Conservation (phyloP, 1,140 invertebrate species). For the Lasioglossum albipes region DNA sequence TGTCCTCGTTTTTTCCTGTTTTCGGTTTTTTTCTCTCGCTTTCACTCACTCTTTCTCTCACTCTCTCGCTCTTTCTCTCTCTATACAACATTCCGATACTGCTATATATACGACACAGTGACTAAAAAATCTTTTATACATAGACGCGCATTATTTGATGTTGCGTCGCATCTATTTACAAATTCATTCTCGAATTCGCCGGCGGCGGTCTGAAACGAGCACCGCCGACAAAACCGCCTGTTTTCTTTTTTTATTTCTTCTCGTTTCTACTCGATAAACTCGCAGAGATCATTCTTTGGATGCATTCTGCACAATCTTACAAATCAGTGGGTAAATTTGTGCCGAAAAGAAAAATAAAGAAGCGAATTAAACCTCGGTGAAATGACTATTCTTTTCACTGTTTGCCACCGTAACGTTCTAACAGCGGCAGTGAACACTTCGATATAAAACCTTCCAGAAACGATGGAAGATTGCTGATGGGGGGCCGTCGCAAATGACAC, state of each 20-base stretch:
- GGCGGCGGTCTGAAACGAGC: neutral
- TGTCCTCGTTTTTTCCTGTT: too few relatives aligned
- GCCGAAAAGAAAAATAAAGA: slow-evolving; percentile 36
- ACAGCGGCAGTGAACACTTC: slow-evolving; percentile 71
- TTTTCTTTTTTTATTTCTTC: neutral
- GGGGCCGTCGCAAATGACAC: neutral
- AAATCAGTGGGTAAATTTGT: slow-evolving; percentile 52
- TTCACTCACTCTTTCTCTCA: too few relatives aligned
- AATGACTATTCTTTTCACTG: slow-evolving; percentile 59
- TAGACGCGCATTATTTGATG: slow-evolving; percentile 25
- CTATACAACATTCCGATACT: slow-evolving; percentile 28
- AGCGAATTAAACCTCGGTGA: slow-evolving; percentile 32
- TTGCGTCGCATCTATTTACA: slow-evolving; percentile 51
- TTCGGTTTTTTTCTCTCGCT: too few relatives aligned
- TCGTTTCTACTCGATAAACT: slow-evolving; percentile 50
- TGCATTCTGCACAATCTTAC: slow-evolving; percentile 57
- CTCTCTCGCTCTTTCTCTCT: neutral
- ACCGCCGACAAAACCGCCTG: neutral
- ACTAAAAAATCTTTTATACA: slow-evolving; percentile 56
- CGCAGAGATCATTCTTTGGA: slow-evolving; percentile 63
- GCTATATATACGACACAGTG: slow-evolving; percentile 34
- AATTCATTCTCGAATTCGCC: slow-evolving; percentile 32
- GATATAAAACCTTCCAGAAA: slow-evolving; percentile 61
- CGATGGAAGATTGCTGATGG: slow-evolving; percentile 53
- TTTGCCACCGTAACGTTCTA: slow-evolving; percentile 61